These are phyloP conservation scores for Hystrix cristata DNA, from an alignment of 2,113 vertebrate genomes.

Conservation along the genomic window DNA sequence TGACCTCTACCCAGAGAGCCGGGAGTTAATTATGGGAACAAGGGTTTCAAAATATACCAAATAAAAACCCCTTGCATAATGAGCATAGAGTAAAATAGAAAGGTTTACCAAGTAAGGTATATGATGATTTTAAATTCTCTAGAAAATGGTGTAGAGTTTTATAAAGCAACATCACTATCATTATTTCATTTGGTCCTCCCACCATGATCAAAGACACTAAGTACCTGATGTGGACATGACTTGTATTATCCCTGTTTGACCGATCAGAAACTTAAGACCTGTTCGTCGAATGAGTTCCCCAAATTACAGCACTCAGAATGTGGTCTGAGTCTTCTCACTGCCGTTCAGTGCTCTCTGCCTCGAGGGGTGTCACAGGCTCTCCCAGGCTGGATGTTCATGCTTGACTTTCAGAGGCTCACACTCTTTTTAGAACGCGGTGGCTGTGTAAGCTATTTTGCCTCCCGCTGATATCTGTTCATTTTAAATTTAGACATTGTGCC, in stretches of 20 bases:
- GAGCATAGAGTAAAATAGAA: not conserved
- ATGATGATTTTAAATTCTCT: not conserved
- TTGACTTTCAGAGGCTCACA: rapidly evolving
- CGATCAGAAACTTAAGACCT: not conserved
- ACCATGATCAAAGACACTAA: not conserved
- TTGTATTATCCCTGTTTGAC: not conserved
- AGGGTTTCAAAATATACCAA: constrained; percentile 10
- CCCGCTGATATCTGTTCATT: not conserved
- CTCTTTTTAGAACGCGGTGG: not conserved
- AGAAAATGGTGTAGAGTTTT: not conserved
- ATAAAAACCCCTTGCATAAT: not conserved
- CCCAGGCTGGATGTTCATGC: not conserved
- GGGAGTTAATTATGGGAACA: not conserved
- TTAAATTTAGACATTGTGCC: not conserved
- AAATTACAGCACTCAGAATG: not conserved
- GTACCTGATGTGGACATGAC: rapidly evolving
- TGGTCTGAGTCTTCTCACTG: not conserved
- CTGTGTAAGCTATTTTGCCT: not conserved
- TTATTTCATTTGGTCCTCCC: not conserved
- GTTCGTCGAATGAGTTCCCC: not conserved
- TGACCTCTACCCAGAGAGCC: not conserved
- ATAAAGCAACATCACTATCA: not conserved
- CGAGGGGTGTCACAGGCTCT: no score
- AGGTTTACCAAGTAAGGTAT: not conserved
- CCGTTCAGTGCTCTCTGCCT: not conserved